Evolutionary conservation across 2,113 vertebrate genomes (phyloP), one percentile per base, ranked within the genome.

Genomic region (Peromyscus maniculatus): DNA sequence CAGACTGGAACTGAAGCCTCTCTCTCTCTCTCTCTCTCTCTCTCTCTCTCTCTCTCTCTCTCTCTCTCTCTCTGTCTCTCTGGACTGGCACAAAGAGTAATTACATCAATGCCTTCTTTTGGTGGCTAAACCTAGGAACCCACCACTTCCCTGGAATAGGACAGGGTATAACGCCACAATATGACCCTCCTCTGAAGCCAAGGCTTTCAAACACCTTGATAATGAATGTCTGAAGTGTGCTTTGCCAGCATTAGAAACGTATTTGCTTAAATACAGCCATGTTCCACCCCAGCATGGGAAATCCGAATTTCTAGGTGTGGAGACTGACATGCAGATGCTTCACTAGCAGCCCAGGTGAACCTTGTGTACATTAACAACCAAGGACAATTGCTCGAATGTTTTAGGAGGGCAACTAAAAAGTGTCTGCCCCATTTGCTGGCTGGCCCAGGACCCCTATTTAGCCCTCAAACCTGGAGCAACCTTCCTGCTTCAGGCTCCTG

Each of bases 381-480:
- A 95, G 66, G n/a, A 49, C 33, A 78, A 28, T 64, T 52, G 31
- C 49, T 78, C 46, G 71, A 43, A 75, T 86, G 86, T 87, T 90
- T 92, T 13, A 82, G 69, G n/a, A 78, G 31, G 82, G 55, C 39
- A 31, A 79, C 22, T 74, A 28, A 95, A 96, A 95, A 78, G 26
- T 57, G 21, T 77, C 95, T 71, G 13, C 74, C 91, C 49, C 57
- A 52, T 15, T 12, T 12, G 55, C 31, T 67, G 83, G 62, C 16
- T 87, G 43, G 19, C 39, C 16, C 62, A 66, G 59, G 31, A 46
- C 24, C 15, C 1, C 59, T 86, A 31, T 46, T 67, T 52, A 88
- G 87, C 87, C 49, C 36, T 39, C 36, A 28, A 72, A 57, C n/a
- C 19, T 55, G 24, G 13, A 4, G 22, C 49, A 88, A 72, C 55